Conservation (phyloP, 2,888 invertebrate genomes). For the Melangyna quadrimaculata region DNA sequence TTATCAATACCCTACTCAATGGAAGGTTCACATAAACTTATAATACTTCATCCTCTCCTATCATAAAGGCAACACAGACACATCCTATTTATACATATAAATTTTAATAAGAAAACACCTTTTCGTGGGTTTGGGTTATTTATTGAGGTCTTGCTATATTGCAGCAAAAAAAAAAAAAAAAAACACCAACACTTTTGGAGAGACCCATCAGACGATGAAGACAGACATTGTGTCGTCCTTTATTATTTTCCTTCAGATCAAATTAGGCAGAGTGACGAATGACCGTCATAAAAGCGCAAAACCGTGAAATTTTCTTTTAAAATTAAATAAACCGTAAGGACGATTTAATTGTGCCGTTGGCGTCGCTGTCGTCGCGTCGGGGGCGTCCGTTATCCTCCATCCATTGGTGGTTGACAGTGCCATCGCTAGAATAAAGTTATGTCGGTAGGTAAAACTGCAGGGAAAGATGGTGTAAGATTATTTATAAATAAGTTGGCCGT, state of each 20-base stretch:
- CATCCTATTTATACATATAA: not conserved
- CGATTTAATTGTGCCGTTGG: constrained; percentile 63
- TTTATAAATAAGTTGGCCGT: not conserved
- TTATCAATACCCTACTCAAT: not conserved
- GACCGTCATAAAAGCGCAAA: constrained; percentile 65
- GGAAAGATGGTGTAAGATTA: constrained; percentile 30
- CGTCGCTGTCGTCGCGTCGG: not conserved
- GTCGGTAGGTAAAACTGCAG: constrained; percentile 32
- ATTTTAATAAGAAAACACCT: not conserved
- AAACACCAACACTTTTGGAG: not conserved
- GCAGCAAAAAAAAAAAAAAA: too few species aligned
- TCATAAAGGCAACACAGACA: not conserved
- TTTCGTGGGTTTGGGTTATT: not conserved
- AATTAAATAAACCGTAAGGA: constrained; percentile 69
- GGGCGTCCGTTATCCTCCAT: not conserved
- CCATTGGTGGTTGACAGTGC: not conserved
- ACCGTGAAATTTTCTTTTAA: constrained; percentile 62
- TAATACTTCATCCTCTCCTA: not conserved
- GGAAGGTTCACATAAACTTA: not conserved
- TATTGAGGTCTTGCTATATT: not conserved
- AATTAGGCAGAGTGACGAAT: constrained; percentile 60
- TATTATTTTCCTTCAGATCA: constrained; percentile 20
- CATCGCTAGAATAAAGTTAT: constrained; percentile 27
- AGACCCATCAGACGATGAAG: not conserved
- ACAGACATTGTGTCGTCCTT: not conserved